Percentiles rank a stretch among this genome's conserved stretches.
These are phyloP conservation scores for Cephus sareptanus DNA, from an alignment of 2,888 invertebrate genomes.

Conservation along the genomic window DNA sequence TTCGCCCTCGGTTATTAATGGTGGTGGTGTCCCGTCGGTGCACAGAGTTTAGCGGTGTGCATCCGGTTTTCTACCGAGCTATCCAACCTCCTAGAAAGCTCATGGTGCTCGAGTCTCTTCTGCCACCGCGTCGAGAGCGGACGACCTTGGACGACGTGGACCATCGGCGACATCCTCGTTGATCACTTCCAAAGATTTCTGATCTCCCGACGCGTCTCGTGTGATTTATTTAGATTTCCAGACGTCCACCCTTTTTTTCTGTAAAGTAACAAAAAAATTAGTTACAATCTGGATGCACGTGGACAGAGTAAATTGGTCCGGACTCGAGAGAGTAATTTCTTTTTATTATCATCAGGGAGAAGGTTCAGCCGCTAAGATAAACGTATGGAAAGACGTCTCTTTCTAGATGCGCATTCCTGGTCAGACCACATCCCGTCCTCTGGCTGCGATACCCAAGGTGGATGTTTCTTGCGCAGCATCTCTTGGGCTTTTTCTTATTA, in stretches of 20 bases:
- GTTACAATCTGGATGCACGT: not conserved
- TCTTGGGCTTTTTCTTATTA: constrained; percentile 30
- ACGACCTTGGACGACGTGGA: constrained; percentile 41
- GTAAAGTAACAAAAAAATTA: not conserved
- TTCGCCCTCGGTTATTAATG: constrained; percentile 49
- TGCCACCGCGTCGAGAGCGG: constrained; percentile 38
- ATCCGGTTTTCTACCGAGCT: constrained; percentile 45
- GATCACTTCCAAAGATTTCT: not conserved
- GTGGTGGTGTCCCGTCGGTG: constrained; percentile 33
- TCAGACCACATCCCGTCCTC: constrained; percentile 43
- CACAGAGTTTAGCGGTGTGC: constrained; percentile 43
- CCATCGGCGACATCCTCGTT: constrained; percentile 12
- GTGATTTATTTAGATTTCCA: not conserved
- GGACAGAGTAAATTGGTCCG: not conserved
- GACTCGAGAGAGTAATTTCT: not conserved
- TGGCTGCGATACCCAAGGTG: constrained; percentile 10
- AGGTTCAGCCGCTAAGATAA: not conserved
- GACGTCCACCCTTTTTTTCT: not conserved
- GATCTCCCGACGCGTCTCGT: not conserved
- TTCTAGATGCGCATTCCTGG: constrained; percentile 40
- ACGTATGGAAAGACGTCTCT: constrained; percentile 6
- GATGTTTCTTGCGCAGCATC: constrained; percentile 33
- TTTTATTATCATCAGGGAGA: not conserved
- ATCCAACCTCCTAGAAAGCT: constrained; percentile 39
- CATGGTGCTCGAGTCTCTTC: constrained; percentile 22